A percentile compares a stretch with the other conserved stretches of the same genome.
Evolutionary conservation across 35 echinoderm and acorn worm genomes (phyloP).

Genomic region (Strongylocentrotus purpuratus): DNA sequence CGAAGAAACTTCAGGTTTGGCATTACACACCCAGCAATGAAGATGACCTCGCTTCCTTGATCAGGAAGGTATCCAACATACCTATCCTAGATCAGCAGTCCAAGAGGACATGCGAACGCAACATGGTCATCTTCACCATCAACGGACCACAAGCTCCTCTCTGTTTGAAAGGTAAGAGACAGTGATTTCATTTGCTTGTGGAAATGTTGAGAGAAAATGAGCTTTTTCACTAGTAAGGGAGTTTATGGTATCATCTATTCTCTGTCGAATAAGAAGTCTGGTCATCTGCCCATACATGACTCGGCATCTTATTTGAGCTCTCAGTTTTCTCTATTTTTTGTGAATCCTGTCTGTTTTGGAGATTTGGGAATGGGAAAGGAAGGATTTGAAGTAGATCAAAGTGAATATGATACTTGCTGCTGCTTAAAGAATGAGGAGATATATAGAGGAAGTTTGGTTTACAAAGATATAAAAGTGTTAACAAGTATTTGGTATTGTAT

Average conservation of each 20-base stretch:
- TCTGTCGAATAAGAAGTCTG: too few species aligned
- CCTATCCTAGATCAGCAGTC: constrained; percentile 47
- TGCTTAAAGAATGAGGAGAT: background rate
- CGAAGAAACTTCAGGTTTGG: constrained; percentile 27
- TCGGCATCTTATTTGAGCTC: too few species aligned
- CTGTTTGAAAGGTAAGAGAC: constrained; percentile 55
- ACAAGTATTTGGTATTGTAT: too few species aligned
- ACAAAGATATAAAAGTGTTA: too few species aligned
- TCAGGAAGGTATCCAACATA: constrained; percentile 30
- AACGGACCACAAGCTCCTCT: constrained; percentile 41
- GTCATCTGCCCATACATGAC: too few species aligned
- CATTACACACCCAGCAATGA: constrained; percentile 35
- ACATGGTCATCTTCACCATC: constrained; percentile 62
- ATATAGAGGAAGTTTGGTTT: too few species aligned
- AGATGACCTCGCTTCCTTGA: background rate
- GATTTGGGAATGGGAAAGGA: background rate
- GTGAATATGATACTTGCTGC: background rate
- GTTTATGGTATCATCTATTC: too few species aligned
- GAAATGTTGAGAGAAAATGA: too few species aligned
- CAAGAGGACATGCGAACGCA: constrained; percentile 38
- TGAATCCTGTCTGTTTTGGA: too few species aligned
- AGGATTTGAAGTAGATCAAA: background rate
- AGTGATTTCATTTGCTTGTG: background rate
- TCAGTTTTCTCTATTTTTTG: too few species aligned
- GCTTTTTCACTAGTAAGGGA: too few species aligned